A percentile compares a stretch with the other conserved stretches of the same genome.
These are phyloP conservation scores for Melolontha melolontha DNA, from an alignment of 2,888 invertebrate species.

Conservation along the genomic window DNA sequence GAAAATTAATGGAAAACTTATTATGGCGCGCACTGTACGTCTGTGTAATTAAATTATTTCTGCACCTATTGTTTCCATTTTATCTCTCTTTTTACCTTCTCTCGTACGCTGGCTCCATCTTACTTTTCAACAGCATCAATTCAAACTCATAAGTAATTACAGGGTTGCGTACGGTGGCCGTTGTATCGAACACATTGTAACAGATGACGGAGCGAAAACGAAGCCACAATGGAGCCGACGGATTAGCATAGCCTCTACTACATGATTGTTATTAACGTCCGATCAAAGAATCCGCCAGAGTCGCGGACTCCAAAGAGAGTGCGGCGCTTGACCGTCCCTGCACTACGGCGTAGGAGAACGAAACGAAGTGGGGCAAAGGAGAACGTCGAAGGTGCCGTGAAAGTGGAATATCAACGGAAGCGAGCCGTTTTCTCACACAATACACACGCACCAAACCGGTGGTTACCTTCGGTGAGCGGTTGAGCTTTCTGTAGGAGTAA, in stretches of 20 bases:
- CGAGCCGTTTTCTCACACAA: too few species aligned
- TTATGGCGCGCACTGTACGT: too few species aligned
- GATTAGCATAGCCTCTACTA: slow-evolving; percentile 20
- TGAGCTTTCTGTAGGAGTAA: slow-evolving; percentile 4
- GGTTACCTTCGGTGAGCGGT: slow-evolving; percentile 1
- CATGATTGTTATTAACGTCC: slow-evolving; percentile 18
- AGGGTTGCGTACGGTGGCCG: slow-evolving; percentile 10
- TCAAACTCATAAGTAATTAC: slow-evolving; percentile 10
- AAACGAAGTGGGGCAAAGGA: neutral
- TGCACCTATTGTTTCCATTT: too few species aligned
- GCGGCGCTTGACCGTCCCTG: too few species aligned
- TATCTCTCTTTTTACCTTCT: too few species aligned
- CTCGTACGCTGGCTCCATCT: too few species aligned
- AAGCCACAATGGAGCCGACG: slow-evolving; percentile 11
- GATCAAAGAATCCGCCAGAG: slow-evolving; percentile 7
- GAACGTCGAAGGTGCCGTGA: slow-evolving; percentile 8
- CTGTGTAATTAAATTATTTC: too few species aligned
- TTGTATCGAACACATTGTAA: slow-evolving; percentile 18
- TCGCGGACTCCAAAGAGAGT: too few species aligned
- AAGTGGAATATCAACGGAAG: slow-evolving; percentile 4
- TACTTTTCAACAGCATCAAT: too few species aligned
- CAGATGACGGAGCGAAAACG: slow-evolving; percentile 23
- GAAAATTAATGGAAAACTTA: too few species aligned
- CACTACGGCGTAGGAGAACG: neutral
- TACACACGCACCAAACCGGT: slow-evolving; percentile 1